A percentile compares a stretch with the other conserved stretches of the same genome.
Conservation (phyloP, 2,113 vertebrate genomes). For the Tonatia bakeri region DNA sequence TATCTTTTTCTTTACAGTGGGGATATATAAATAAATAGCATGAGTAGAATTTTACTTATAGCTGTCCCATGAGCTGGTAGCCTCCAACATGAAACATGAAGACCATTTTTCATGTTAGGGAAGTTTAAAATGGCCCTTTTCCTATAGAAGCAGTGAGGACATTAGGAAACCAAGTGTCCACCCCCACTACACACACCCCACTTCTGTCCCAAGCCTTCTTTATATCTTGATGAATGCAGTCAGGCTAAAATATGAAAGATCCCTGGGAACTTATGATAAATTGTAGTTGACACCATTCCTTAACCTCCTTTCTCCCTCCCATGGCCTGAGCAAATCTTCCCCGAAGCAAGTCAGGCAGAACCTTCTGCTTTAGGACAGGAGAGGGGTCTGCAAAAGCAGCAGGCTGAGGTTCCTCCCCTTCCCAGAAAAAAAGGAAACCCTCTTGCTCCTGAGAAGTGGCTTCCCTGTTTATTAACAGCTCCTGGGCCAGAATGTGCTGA, state of each 20-base stretch:
- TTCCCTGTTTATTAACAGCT: accelerated
- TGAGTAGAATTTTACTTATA: neutral
- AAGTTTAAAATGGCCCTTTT: neutral
- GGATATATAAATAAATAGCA: neutral
- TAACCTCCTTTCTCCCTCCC: neutral
- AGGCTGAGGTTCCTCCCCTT: neutral
- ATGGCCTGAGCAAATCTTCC: neutral
- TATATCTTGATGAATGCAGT: neutral
- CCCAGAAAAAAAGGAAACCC: neutral
- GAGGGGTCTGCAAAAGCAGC: neutral
- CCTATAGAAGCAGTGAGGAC: neutral
- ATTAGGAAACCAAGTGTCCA: neutral
- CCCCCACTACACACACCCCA: too few species aligned
- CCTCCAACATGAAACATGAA: neutral
- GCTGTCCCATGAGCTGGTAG: accelerated
- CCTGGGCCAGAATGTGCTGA: neutral
- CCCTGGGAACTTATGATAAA: neutral
- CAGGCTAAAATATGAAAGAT: neutral
- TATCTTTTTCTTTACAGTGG: neutral
- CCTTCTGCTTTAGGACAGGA: too few species aligned
- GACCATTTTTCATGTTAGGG: neutral
- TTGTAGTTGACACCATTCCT: neutral
- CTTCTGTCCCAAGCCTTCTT: neutral
- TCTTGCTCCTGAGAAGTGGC: neutral
- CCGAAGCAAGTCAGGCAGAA: neutral